These are phyloP conservation scores for Meghimatium bilineatum DNA, from an alignment of 2,888 invertebrate genomes.

Conservation along the genomic window DNA sequence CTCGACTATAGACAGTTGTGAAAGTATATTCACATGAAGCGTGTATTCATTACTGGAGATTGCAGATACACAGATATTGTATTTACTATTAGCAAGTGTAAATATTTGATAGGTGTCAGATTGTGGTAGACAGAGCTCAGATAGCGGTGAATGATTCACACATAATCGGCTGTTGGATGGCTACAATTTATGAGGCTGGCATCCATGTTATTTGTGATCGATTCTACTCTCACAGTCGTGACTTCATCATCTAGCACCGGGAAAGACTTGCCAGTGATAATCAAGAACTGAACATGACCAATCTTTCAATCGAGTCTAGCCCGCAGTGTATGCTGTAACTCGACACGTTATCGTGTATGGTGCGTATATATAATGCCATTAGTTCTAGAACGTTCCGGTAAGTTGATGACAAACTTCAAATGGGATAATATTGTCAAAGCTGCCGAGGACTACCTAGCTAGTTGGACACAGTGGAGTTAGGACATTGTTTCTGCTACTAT, in stretches of 20 bases:
- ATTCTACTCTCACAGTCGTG: conserved; percentile 13
- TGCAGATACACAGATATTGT: background rate
- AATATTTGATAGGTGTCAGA: background rate
- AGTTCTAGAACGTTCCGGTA: background rate
- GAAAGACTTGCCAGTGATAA: conserved; percentile 2
- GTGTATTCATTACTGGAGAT: too few relatives aligned
- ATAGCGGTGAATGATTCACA: conserved; percentile 17
- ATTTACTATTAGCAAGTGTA: background rate
- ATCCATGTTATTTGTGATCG: conserved; percentile 32
- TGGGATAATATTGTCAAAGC: background rate
- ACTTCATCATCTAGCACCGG: background rate
- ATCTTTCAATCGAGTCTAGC: too few relatives aligned
- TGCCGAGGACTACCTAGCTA: background rate
- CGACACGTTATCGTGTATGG: too few relatives aligned
- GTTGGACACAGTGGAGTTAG: background rate
- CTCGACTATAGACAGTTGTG: background rate
- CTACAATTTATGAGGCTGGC: conserved; percentile 2
- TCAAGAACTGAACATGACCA: too few relatives aligned
- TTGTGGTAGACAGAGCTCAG: background rate
- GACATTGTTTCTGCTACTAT: background rate
- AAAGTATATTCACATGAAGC: too few relatives aligned
- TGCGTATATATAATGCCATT: too few relatives aligned
- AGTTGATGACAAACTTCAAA: background rate
- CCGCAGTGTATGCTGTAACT: too few relatives aligned
- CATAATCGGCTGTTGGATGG: background rate